Evolutionary conservation across 2,113 vertebrate genomes (phyloP).

Genomic region (Onychostruthus taczanowskii): DNA sequence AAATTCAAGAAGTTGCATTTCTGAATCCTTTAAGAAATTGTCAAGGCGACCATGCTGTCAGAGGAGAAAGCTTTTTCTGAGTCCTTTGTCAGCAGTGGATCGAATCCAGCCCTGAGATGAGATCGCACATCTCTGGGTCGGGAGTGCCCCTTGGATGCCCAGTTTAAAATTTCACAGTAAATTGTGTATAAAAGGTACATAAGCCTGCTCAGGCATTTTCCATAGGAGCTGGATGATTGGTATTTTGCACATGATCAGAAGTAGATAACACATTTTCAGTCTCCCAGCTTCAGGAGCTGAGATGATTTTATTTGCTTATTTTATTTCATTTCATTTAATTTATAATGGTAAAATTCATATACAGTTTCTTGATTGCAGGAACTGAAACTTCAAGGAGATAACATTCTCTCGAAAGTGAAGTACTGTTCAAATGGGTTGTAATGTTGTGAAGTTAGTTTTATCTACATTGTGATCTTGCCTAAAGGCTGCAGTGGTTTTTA

Average conservation of each 20-base stretch:
- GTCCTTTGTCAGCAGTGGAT: neutral
- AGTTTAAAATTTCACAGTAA: neutral
- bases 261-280: neutral
- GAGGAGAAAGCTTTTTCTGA: neutral
- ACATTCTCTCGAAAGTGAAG: neutral
- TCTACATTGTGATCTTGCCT: neutral
- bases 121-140: neutral
- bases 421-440: neutral
- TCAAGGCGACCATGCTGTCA: neutral
- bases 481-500: neutral
- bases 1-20: neutral
- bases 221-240: rapidly evolving
- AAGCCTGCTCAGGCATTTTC: neutral
- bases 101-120: neutral
- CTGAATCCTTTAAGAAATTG: neutral
- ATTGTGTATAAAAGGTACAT: neutral
- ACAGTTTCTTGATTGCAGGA: neutral
- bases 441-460: neutral
- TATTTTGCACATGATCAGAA: neutral
- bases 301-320: neutral
- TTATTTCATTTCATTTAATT: neutral
- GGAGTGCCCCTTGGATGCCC: neutral
- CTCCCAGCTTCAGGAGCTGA: neutral
- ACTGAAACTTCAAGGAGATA: neutral
- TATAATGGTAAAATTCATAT: neutral